Percentiles rank a stretch among this genome's conserved stretches.
phyloP scores from a whole-genome alignment of 2,888 invertebrate genomes.

The Ornithoptera priamus region DNA sequence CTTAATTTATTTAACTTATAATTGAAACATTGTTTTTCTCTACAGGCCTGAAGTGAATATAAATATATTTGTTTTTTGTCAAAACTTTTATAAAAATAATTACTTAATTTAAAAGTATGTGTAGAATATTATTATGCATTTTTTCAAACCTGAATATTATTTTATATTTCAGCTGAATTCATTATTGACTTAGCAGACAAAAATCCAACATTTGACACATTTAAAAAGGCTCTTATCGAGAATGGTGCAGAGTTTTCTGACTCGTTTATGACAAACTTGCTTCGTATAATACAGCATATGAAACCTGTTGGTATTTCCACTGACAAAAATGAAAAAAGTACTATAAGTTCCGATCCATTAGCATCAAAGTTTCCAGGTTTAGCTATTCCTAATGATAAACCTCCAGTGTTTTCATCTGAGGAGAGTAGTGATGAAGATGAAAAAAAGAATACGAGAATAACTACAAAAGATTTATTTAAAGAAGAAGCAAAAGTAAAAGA shows the following conservation, averaged over 20 bases:
- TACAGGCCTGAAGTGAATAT: too few relatives aligned
- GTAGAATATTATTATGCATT: too few relatives aligned
- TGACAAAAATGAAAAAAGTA: slow-evolving; percentile 41
- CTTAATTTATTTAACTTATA: too few relatives aligned
- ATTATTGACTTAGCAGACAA: slow-evolving; percentile 96
- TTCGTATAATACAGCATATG: slow-evolving; percentile 98
- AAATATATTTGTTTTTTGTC: too few relatives aligned
- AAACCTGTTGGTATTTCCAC: slow-evolving; percentile 78
- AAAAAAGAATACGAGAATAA: slow-evolving; percentile 54
- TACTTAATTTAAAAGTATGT: too few relatives aligned
- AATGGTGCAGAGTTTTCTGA: slow-evolving; percentile 98
- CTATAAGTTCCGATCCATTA: slow-evolving; percentile 74
- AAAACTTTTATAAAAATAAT: too few relatives aligned
- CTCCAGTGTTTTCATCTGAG: slow-evolving; percentile 62
- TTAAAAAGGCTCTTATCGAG: slow-evolving; percentile 91
- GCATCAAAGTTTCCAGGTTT: slow-evolving; percentile 86
- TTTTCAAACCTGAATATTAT: background rate
- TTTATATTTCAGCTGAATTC: slow-evolving; percentile 91
- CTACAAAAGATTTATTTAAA: slow-evolving; percentile 70
- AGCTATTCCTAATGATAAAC: slow-evolving; percentile 83
- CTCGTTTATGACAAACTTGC: slow-evolving; percentile 94
- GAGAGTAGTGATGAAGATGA: slow-evolving; percentile 64
- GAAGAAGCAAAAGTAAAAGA: slow-evolving; percentile 52
- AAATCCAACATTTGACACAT: slow-evolving; percentile 90
- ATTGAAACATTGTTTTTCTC: too few relatives aligned